A percentile compares a stretch with the other conserved stretches of the same genome.
These are phyloP conservation scores for Lethenteron reissneri DNA, from an alignment of 2,113 vertebrate species.

Conservation along the genomic window DNA sequence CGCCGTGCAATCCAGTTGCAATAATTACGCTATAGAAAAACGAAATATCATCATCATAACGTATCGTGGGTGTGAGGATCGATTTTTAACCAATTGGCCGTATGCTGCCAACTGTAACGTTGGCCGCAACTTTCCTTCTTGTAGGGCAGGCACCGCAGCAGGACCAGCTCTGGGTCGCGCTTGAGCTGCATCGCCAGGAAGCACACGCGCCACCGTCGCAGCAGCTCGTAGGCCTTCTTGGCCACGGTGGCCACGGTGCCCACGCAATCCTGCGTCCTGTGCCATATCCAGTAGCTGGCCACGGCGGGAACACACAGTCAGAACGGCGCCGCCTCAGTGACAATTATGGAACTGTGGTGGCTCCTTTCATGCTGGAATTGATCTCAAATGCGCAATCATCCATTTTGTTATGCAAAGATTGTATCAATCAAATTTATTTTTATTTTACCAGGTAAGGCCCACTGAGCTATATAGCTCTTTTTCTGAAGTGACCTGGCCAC, in stretches of 20 bases:
- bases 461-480: too few species aligned
- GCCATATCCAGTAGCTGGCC: slow-evolving; percentile 92
- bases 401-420: too few species aligned
- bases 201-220: slow-evolving; percentile 66
- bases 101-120: background rate
- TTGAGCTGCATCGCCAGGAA: slow-evolving; percentile 72
- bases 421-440: too few species aligned
- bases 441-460: too few species aligned
- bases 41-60: background rate
- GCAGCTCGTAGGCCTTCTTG: slow-evolving; percentile 47
- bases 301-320: background rate
- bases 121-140: slow-evolving; percentile 33
- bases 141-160: slow-evolving; percentile 64
- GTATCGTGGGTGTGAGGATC: background rate
- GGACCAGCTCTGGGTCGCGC: slow-evolving; percentile 54
- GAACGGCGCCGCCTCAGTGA: too few species aligned
- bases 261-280: slow-evolving; percentile 51
- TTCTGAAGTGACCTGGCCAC: too few species aligned
- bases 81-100: background rate
- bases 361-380: too few species aligned
- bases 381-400: too few species aligned
- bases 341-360: too few species aligned
- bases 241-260: slow-evolving; percentile 50
- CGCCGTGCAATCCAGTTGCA: too few species aligned
- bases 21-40: too few species aligned